Conservation (phyloP, 2,888 invertebrate species). For the Erebia palarica region DNA sequence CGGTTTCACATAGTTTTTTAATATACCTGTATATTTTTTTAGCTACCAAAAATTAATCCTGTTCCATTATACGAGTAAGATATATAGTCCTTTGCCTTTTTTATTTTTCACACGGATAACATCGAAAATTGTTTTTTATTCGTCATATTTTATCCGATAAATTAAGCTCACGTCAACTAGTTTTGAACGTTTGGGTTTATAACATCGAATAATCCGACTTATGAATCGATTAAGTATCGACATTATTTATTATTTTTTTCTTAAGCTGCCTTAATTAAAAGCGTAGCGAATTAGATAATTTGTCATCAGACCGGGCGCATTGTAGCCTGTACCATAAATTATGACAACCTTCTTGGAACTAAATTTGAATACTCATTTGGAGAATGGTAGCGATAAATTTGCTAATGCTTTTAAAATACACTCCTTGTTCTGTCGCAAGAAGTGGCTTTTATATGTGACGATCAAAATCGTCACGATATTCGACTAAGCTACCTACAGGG, state of each 20-base stretch:
- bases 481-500: no score
- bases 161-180: slow-evolving; percentile 17
- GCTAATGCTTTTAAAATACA: slow-evolving; percentile 49
- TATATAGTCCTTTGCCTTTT: background rate
- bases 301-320: slow-evolving; percentile 65
- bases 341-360: slow-evolving; percentile 67
- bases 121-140: background rate
- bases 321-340: slow-evolving; percentile 63
- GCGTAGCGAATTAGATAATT: slow-evolving; percentile 72
- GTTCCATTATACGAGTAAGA: background rate
- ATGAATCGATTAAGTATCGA: slow-evolving; percentile 18
- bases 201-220: slow-evolving; percentile 13
- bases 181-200: background rate
- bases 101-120: slow-evolving; percentile 11
- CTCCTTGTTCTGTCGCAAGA: slow-evolving; percentile 29
- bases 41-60: background rate
- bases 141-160: slow-evolving; percentile 13
- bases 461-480: background rate
- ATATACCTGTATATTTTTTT: no score
- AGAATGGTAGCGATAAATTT: slow-evolving; percentile 56
- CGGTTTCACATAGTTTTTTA: no score
- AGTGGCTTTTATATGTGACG: slow-evolving; percentile 5
- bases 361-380: slow-evolving; percentile 48
- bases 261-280: slow-evolving; percentile 40
- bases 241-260: slow-evolving; percentile 43